Evolutionary conservation across 2,888 invertebrate genomes (phyloP).

Genomic region (Netelia melanura): DNA sequence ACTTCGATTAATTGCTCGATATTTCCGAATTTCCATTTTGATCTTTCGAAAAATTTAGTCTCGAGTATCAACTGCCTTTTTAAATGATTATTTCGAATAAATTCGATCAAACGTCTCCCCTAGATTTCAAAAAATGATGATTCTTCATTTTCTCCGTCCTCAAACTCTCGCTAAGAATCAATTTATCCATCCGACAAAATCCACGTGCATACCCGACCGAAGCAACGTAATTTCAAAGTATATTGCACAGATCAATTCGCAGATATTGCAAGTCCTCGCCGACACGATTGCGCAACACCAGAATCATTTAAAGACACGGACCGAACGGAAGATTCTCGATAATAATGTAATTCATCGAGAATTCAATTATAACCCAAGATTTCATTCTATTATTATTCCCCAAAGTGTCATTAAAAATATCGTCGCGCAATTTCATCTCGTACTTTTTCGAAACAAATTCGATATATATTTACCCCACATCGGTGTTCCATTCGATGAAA

Average conservation of each 20-base stretch:
- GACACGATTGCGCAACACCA: constrained; percentile 6
- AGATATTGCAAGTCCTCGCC: constrained; percentile 6
- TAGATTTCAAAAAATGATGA: not conserved
- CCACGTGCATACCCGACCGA: not conserved
- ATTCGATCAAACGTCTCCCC: not conserved
- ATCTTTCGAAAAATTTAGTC: no score
- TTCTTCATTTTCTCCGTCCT: not conserved
- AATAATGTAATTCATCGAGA: constrained; percentile 15
- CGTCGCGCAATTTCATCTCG: constrained; percentile 20
- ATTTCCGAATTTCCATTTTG: not conserved
- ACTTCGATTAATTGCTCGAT: not conserved
- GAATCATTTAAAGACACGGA: constrained; percentile 12
- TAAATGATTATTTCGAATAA: no score
- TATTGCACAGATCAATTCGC: constrained; percentile 3
- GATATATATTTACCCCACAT: constrained; percentile 17
- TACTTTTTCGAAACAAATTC: constrained; percentile 24
- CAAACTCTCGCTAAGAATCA: constrained; percentile 20
- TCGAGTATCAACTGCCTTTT: no score
- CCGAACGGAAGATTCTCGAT: constrained; percentile 11
- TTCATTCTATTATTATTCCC: constrained; percentile 12
- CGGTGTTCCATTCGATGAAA: constrained; percentile 52
- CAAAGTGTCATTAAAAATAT: constrained; percentile 25
- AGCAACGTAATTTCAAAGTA: constrained; percentile 11
- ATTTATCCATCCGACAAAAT: constrained; percentile 15
- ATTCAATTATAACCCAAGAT: constrained; percentile 52